Conservation (phyloP, 2,113 vertebrate genomes). For the Vombatus ursinus region DNA sequence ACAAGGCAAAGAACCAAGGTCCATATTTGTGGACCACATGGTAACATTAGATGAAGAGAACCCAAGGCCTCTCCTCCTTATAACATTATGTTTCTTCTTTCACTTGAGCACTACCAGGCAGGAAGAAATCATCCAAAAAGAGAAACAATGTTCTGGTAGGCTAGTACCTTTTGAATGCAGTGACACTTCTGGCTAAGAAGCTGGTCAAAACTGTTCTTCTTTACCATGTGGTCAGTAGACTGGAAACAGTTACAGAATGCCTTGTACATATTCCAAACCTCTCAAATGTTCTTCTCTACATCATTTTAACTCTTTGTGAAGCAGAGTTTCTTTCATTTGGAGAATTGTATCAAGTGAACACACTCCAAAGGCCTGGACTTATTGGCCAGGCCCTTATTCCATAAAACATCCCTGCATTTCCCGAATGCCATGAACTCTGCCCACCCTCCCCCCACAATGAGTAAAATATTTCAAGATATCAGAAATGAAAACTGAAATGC, state of each 20-base stretch:
- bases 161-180: background rate
- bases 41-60: background rate
- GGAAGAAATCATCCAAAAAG: background rate
- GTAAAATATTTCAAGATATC: background rate
- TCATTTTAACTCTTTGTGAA: background rate
- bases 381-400: background rate
- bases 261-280: background rate
- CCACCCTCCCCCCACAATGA: too few relatives aligned
- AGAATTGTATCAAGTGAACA: background rate
- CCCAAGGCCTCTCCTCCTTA: background rate
- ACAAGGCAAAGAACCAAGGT: background rate
- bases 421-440: background rate
- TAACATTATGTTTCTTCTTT: background rate
- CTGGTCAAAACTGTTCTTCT: background rate
- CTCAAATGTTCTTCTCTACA: background rate
- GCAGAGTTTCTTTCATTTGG: background rate
- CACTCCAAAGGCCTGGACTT: background rate
- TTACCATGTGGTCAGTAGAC: background rate
- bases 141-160: background rate
- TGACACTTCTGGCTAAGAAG: background rate
- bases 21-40: background rate
- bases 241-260: background rate
- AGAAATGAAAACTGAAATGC: background rate
- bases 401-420: background rate
- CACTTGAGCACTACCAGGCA: background rate